Conservation (phyloP, 1,140 invertebrate species). For the Sminthurinus signatus region DNA sequence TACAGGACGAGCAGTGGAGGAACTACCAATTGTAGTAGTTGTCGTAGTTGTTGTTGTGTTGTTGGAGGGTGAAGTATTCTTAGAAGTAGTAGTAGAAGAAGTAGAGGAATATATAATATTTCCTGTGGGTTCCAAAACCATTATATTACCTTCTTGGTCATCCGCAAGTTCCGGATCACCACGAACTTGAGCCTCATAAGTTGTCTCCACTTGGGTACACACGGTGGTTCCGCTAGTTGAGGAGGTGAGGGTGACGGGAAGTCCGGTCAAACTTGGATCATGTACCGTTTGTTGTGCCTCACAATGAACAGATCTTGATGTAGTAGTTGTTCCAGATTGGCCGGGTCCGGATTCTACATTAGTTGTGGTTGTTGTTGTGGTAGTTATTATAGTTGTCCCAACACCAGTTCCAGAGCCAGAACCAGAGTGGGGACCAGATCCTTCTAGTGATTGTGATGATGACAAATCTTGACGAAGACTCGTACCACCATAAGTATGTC, state of each 20-base stretch:
- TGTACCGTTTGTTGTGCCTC: conserved; percentile 12
- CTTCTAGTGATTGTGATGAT: conserved; percentile 48
- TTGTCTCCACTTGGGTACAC: conserved; percentile 39
- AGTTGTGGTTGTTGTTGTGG: conserved; percentile 15
- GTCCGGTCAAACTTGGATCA: conserved; percentile 2
- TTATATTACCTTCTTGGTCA: conserved; percentile 37
- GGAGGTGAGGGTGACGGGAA: conserved; percentile 34
- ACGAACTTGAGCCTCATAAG: conserved; percentile 29
- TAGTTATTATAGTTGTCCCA: background rate
- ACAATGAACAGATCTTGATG: conserved; percentile 25
- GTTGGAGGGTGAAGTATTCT: too few relatives aligned
- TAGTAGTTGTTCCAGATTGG: background rate
- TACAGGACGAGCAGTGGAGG: background rate
- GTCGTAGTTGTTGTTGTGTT: too few relatives aligned
- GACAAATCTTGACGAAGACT: conserved; percentile 52
- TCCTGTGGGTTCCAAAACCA: conserved; percentile 27
- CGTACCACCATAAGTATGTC: conserved; percentile 44
- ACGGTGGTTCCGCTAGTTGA: conserved; percentile 32
- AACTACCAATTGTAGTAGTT: too few relatives aligned
- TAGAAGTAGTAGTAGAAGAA: background rate
- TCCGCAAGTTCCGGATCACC: conserved; percentile 30
- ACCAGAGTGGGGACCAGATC: background rate
- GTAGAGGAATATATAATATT: too few relatives aligned
- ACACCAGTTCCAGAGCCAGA: background rate
- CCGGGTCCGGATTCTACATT: conserved; percentile 29